phyloP scores from a whole-genome alignment of 2,888 invertebrate species.

The Drosophila falleni region DNA sequence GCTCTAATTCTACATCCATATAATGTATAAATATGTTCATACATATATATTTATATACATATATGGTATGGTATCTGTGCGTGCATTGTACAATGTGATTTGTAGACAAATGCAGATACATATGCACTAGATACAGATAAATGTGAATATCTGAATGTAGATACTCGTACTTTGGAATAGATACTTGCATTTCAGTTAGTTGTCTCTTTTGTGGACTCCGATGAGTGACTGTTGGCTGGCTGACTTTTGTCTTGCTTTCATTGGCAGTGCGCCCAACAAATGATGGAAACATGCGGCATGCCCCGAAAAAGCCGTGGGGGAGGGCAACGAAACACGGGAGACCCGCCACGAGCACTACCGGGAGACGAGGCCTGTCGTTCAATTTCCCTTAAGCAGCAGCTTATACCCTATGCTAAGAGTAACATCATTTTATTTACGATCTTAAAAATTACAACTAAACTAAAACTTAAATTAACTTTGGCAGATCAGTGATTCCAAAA shows the following conservation, averaged over 20 bases:
- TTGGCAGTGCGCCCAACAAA: conserved; percentile 72
- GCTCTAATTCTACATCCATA: conserved; percentile 23
- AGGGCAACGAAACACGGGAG: conserved; percentile 44
- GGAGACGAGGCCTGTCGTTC: conserved; percentile 57
- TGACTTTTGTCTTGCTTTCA: conserved; percentile 67
- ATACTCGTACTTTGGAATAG: conserved; percentile 42
- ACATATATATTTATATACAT: neutral
- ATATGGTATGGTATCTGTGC: conserved; percentile 20
- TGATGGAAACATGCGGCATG: conserved; percentile 69
- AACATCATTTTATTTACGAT: neutral
- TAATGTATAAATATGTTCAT: conserved; percentile 1
- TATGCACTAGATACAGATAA: conserved; percentile 1
- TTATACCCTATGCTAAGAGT: conserved; percentile 9
- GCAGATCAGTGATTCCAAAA: neutral
- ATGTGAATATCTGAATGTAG: neutral
- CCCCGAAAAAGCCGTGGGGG: conserved; percentile 56
- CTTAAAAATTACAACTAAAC: neutral
- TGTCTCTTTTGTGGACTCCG: conserved; percentile 51
- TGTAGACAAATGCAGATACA: conserved; percentile 9
- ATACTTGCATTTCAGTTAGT: conserved; percentile 60
- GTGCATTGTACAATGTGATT: conserved; percentile 37
- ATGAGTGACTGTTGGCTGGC: conserved; percentile 66
- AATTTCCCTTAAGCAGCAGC: conserved; percentile 61
- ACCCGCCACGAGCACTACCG: conserved; percentile 21
- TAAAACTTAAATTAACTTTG: no score